A percentile compares a stretch with the other conserved stretches of the same genome.
phyloP scores from a whole-genome alignment of 2,113 vertebrate species.

The Ciconia maguari region DNA sequence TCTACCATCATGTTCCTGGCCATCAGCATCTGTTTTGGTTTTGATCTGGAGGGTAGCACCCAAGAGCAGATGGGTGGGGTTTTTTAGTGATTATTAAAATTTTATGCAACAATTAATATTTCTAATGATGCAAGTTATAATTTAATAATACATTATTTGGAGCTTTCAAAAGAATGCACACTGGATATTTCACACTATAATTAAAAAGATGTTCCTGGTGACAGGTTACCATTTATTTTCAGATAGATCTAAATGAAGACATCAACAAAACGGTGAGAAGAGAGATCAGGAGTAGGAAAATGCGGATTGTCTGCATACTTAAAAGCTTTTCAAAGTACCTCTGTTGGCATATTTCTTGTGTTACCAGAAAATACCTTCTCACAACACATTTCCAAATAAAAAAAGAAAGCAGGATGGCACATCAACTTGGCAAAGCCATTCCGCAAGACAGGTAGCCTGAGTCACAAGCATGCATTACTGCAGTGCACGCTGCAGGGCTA shows the following conservation, averaged over 20 bases:
- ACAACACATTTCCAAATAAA: not conserved
- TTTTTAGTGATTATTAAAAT: not conserved
- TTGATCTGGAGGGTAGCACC: not conserved
- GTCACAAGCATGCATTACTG: not conserved
- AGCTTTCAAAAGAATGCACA: not conserved
- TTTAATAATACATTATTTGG: not conserved
- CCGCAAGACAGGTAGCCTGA: not conserved
- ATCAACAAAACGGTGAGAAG: constrained; percentile 1
- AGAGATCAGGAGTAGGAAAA: not conserved
- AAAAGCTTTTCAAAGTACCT: constrained; percentile 15
- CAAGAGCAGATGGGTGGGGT: not conserved
- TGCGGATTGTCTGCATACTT: not conserved
- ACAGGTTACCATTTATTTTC: not conserved
- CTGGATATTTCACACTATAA: not conserved
- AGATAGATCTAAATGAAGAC: not conserved
- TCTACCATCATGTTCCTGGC: not conserved
- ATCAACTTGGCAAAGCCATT: not conserved
- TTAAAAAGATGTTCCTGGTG: not conserved
- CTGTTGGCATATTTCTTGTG: not conserved
- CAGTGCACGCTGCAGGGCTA: too few species aligned
- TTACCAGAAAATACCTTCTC: not conserved
- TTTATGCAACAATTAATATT: not conserved
- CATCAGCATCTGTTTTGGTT: not conserved
- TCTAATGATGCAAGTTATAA: not conserved
- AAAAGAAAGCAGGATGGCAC: not conserved